phyloP scores from a whole-genome alignment of 2,797 vertebrate genomes.

The Cynopterus sphinx region DNA sequence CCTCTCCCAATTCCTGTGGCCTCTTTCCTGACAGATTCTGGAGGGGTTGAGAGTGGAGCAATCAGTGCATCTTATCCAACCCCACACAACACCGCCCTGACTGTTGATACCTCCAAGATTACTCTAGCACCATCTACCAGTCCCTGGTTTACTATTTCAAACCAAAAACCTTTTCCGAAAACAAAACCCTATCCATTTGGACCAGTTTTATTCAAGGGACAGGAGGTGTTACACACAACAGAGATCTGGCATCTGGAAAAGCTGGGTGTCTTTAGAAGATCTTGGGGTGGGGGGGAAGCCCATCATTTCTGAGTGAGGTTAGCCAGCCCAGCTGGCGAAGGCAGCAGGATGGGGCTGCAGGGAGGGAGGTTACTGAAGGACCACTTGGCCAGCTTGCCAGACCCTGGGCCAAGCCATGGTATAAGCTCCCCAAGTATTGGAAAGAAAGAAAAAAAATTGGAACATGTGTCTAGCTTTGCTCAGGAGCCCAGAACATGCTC shows the following conservation, averaged over 20 bases:
- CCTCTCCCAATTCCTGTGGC: neutral
- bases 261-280: slow-evolving; percentile 29
- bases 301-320: slow-evolving; percentile 23
- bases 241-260: slow-evolving; percentile 46
- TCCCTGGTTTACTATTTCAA: slow-evolving; percentile 61
- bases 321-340: slow-evolving; percentile 79
- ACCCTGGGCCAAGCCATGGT: slow-evolving; percentile 75
- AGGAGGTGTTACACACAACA: neutral
- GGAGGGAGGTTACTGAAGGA: slow-evolving; percentile 54
- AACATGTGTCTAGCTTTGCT: slow-evolving; percentile 79
- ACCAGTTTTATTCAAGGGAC: slow-evolving; percentile 14
- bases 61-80: neutral
- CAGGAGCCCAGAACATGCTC: slow-evolving; percentile 79
- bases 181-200: slow-evolving; percentile 30
- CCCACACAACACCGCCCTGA: neutral
- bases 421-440: slow-evolving; percentile 75
- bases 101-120: neutral
- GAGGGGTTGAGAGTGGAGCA: neutral
- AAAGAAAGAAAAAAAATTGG: slow-evolving; percentile 59
- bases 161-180: slow-evolving; percentile 48
- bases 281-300: neutral
- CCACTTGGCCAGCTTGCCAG: slow-evolving; percentile 73
- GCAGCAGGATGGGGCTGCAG: slow-evolving; percentile 54
- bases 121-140: neutral
- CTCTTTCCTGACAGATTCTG: slow-evolving; percentile 4